Evolutionary conservation across 1,140 invertebrate species (phyloP), one percentile per base, ranked within the genome.

Genomic region (Mamestra configurata): DNA sequence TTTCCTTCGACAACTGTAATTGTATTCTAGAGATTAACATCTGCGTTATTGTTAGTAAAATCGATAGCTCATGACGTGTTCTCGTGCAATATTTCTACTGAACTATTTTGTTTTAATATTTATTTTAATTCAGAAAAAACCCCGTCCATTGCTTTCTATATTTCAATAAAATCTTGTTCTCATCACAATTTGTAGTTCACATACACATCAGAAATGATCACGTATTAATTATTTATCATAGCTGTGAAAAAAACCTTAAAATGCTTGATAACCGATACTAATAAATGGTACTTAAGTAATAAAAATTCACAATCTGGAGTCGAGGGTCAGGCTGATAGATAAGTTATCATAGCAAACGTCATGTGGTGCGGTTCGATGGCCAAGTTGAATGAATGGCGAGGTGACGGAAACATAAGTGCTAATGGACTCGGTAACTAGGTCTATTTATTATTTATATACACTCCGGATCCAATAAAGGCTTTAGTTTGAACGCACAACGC

Each of bases 341-440:
- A 68, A 22, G 64, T 46, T 68, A 68, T 46, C 64, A 8, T 24
- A 24, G 64, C 40, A 46, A 35, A 43, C 64, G 64, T 68, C 64
- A 68, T 49, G 40, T 8, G 40, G 22, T 49, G 11, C 37, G 40
- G 64, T 68, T 66, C 64, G 64, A 46, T 49, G 64, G 40, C 64
- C 64, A 68, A 68, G 40, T 27, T 68, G 64, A 68, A 68, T 68
- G 64, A 68, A 68, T 68, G 37, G 8, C 20, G 40, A 49, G 61
- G 37, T 68, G 22, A 46, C 40, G 18, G 35, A 40, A 64, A 20
- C 31, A 3, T 40, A 22, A 18, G 31, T 20, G n/a, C 10, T 20
- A 10, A 10, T 27, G n/a, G 10, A 11, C 53, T 18, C 6, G 18
- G 18, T 20, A 20, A 20, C 49, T 51, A 51, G n/a, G 49, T 51